Evolutionary conservation across 1,140 invertebrate genomes (phyloP).

Genomic region (Nautilus pompilius): DNA sequence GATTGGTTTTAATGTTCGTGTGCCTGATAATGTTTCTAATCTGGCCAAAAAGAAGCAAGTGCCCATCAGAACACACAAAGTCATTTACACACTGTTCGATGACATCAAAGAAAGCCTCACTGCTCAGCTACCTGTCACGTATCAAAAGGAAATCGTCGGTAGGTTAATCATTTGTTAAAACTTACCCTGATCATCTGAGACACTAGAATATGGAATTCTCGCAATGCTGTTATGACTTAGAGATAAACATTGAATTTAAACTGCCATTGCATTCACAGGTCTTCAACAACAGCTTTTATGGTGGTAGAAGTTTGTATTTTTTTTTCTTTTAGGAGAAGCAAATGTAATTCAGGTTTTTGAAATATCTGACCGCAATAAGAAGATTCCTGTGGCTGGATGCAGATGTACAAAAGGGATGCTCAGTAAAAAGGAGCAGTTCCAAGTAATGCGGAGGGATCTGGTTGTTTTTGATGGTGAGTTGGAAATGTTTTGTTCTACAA

Average conservation of each 20-base stretch:
- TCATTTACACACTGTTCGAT: slow-evolving; percentile 90
- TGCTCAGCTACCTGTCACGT: slow-evolving; percentile 66
- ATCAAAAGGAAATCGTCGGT: slow-evolving; percentile 77
- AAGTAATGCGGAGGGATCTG: slow-evolving; percentile 69
- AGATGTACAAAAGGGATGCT: slow-evolving; percentile 76
- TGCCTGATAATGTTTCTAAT: slow-evolving; percentile 56
- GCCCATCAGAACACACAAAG: slow-evolving; percentile 69
- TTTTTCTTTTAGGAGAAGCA: slow-evolving; percentile 70
- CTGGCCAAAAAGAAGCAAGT: slow-evolving; percentile 62
- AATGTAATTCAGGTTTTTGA: slow-evolving; percentile 80
- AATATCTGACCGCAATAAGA: slow-evolving; percentile 75
- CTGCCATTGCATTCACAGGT: neutral
- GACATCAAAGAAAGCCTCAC: slow-evolving; percentile 80
- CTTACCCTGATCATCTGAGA: too few relatives aligned
- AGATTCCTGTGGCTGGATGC: slow-evolving; percentile 84
- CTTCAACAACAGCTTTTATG: neutral
- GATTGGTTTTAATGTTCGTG: slow-evolving; percentile 80
- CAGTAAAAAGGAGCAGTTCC: slow-evolving; percentile 67
- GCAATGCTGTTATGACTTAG: neutral
- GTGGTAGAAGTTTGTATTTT: neutral
- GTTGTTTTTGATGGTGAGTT: slow-evolving; percentile 70
- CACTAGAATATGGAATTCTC: too few relatives aligned
- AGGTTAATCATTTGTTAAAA: too few relatives aligned
- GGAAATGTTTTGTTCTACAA: slow-evolving; percentile 1
- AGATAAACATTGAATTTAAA: neutral